phyloP scores from a whole-genome alignment of 64 coral and sea anemone species.

The Porites australiensis region DNA sequence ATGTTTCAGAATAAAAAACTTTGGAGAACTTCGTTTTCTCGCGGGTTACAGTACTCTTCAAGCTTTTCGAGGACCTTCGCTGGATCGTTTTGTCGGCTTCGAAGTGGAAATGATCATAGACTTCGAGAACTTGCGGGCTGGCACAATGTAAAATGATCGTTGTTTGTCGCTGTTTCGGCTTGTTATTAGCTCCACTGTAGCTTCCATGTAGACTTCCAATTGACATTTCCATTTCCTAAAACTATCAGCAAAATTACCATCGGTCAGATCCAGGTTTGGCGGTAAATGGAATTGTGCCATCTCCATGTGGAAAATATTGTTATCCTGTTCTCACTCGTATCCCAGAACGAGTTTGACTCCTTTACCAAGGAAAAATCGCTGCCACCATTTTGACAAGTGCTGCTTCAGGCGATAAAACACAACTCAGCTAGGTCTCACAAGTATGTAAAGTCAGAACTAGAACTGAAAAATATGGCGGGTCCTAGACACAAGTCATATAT shows the following conservation, averaged over 20 bases:
- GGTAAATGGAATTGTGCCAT: no score
- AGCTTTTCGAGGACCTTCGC: conserved; percentile 21
- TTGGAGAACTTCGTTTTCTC: conserved; percentile 16
- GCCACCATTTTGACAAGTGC: no score
- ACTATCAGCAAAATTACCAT: conserved; percentile 1
- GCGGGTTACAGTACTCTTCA: conserved; percentile 30
- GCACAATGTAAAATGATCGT: conserved; percentile 33
- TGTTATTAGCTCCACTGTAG: neutral
- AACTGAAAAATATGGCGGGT: no score
- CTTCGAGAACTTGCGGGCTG: neutral
- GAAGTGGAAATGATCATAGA: conserved; percentile 36
- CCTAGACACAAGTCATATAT: no score
- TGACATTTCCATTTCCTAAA: conserved; percentile 22
- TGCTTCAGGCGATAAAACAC: no score
- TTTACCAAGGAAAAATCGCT: no score
- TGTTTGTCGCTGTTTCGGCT: conserved; percentile 8
- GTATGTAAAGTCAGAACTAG: no score
- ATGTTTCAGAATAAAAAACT: conserved; percentile 25
- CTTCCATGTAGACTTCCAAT: conserved; percentile 27
- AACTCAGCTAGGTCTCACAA: no score
- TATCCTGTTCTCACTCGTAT: no score
- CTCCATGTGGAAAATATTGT: no score
- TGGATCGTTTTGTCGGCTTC: conserved; percentile 21
- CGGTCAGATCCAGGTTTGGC: no score
- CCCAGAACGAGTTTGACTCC: no score